Percentiles rank a stretch among this genome's conserved stretches.
Conservation (phyloP, 2,888 invertebrate species). For the Drosophila affinis region DNA sequence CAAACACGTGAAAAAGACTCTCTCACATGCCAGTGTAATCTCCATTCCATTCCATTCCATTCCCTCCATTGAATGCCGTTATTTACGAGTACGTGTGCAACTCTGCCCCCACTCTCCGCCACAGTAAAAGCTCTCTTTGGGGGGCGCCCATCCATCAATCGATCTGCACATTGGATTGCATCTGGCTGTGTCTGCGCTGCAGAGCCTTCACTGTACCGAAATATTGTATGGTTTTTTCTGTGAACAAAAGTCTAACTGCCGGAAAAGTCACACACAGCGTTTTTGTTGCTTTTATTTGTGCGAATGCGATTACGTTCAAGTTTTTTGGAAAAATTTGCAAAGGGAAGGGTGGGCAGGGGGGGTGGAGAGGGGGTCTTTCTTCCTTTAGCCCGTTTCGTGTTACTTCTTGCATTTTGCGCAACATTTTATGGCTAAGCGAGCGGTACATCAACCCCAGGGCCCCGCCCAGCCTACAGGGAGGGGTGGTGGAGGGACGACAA, state of each 20-base stretch:
- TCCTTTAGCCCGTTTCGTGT: neutral
- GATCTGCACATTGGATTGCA: neutral
- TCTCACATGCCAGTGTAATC: neutral
- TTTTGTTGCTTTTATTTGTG: constrained; percentile 29
- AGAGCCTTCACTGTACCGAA: neutral
- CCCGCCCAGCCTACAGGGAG: neutral
- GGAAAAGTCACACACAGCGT: constrained; percentile 59
- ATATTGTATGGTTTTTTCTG: constrained; percentile 6
- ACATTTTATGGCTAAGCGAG: constrained; percentile 1
- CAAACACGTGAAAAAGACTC: neutral
- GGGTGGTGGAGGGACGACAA: neutral
- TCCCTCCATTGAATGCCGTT: neutral
- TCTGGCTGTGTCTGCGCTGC: neutral
- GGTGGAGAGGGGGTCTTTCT: neutral
- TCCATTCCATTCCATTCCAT: neutral
- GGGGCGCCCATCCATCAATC: neutral
- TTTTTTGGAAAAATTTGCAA: constrained; percentile 1
- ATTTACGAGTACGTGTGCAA: neutral
- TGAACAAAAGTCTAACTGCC: constrained; percentile 54
- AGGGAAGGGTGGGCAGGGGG: neutral
- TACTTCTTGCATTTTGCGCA: neutral
- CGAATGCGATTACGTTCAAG: neutral
- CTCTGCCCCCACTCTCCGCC: neutral
- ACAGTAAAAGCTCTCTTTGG: neutral
- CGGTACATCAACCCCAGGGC: constrained; percentile 5